Evolutionary conservation across 2,888 invertebrate genomes (phyloP).

Genomic region (Opisthograptis luteolata): DNA sequence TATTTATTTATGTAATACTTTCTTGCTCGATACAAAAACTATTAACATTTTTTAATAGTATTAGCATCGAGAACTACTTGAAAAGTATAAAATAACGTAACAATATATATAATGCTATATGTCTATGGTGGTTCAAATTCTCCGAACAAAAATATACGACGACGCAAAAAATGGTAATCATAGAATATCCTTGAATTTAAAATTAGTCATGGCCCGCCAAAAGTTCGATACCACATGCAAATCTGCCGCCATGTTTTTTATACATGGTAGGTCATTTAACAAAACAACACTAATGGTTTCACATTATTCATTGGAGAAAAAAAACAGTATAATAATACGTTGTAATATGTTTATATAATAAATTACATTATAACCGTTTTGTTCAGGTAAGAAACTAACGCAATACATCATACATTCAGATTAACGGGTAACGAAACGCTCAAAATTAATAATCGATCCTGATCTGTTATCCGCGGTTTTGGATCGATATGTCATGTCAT

Average conservation of each 20-base stretch:
- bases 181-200: conserved; percentile 61
- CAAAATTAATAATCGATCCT: too few species aligned
- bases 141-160: conserved; percentile 17
- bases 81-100: too few species aligned
- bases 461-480: too few species aligned
- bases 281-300: conserved; percentile 36
- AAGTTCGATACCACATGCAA: conserved; percentile 67
- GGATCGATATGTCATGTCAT: too few species aligned
- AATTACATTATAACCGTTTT: not conserved
- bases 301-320: conserved; percentile 25
- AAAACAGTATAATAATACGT: conserved; percentile 10
- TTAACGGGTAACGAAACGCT: too few species aligned
- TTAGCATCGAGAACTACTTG: too few species aligned
- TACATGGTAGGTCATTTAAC: conserved; percentile 38
- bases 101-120: not conserved
- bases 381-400: not conserved
- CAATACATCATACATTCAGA: not conserved
- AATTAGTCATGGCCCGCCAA: conserved; percentile 50
- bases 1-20: too few species aligned
- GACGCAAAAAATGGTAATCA: conserved; percentile 48
- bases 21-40: too few species aligned
- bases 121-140: conserved; percentile 5
- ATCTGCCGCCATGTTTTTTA: conserved; percentile 45
- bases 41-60: too few species aligned
- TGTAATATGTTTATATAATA: conserved; percentile 14